These are phyloP conservation scores for Hozukius guyotensis DNA, from an alignment of 2,797 vertebrate species.

Conservation along the genomic window DNA sequence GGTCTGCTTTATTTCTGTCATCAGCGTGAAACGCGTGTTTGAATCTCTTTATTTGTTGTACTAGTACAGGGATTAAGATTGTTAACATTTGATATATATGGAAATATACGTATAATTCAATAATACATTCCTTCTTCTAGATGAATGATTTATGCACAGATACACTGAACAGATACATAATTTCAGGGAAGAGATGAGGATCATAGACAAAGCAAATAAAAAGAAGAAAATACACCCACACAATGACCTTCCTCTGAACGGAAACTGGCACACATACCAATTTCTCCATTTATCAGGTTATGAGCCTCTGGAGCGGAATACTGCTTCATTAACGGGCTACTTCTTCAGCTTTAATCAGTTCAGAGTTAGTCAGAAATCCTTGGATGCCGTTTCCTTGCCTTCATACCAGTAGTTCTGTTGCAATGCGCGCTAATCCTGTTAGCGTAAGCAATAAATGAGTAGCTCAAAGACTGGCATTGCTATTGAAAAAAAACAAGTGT, in stretches of 20 bases:
- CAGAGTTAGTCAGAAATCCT: conserved; percentile 43
- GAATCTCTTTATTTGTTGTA: background rate
- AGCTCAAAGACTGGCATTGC: conserved; percentile 8
- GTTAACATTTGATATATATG: background rate
- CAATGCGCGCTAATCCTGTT: conserved; percentile 42
- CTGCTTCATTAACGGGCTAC: conserved; percentile 45
- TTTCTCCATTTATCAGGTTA: conserved; percentile 71
- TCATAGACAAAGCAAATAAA: conserved; percentile 14
- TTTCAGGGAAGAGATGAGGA: background rate
- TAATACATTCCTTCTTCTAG: background rate
- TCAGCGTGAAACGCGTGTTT: background rate
- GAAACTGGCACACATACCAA: conserved; percentile 16
- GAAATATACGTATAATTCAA: background rate
- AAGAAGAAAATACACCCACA: conserved; percentile 19
- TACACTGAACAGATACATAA: background rate
- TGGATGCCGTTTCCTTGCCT: conserved; percentile 24
- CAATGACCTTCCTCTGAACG: conserved; percentile 49
- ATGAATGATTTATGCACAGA: background rate
- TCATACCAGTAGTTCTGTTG: conserved; percentile 32
- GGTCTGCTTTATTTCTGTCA: background rate
- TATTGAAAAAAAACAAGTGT: background rate
- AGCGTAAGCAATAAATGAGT: conserved; percentile 31
- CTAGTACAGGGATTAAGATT: background rate
- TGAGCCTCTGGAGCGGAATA: conserved; percentile 42
- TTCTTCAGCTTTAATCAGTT: conserved; percentile 52